Percentiles rank a stretch among this genome's conserved stretches.
These are phyloP conservation scores for Griposia aprilina DNA, from an alignment of 2,888 invertebrate species.

Conservation along the genomic window DNA sequence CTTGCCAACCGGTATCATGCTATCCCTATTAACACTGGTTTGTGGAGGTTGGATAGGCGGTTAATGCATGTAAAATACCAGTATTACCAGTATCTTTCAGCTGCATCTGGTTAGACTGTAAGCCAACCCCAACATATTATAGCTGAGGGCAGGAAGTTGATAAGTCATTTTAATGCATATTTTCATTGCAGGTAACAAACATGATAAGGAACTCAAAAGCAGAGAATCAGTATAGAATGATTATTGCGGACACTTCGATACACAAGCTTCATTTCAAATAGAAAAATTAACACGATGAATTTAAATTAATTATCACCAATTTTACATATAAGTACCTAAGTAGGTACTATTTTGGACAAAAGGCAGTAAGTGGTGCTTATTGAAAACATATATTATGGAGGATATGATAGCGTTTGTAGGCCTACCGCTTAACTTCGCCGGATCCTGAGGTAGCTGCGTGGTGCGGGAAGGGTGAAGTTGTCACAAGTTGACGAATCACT, in stretches of 20 bases:
- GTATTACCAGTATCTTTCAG: neutral
- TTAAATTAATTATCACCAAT: neutral
- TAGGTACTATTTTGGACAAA: neutral
- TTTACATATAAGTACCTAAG: neutral
- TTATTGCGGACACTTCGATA: neutral
- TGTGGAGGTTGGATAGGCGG: neutral
- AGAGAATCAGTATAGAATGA: neutral
- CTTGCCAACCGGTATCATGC: neutral
- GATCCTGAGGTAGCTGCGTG: too few relatives aligned
- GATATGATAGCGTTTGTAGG: neutral
- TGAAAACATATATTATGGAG: neutral
- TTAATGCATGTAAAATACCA: neutral
- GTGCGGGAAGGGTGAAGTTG: neutral
- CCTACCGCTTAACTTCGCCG: too few relatives aligned
- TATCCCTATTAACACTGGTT: neutral
- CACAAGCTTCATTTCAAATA: constrained; percentile 11
- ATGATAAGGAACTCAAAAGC: constrained; percentile 26
- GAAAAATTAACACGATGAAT: constrained; percentile 1
- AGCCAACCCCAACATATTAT: neutral
- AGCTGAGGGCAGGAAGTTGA: too few relatives aligned
- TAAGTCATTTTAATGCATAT: neutral
- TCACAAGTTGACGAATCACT: too few relatives aligned
- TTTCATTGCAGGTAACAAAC: constrained; percentile 23
- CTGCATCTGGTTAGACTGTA: neutral
- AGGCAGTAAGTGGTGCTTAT: neutral